Evolutionary conservation across 2,113 vertebrate genomes (phyloP).

Genomic region (Cygnus atratus): DNA sequence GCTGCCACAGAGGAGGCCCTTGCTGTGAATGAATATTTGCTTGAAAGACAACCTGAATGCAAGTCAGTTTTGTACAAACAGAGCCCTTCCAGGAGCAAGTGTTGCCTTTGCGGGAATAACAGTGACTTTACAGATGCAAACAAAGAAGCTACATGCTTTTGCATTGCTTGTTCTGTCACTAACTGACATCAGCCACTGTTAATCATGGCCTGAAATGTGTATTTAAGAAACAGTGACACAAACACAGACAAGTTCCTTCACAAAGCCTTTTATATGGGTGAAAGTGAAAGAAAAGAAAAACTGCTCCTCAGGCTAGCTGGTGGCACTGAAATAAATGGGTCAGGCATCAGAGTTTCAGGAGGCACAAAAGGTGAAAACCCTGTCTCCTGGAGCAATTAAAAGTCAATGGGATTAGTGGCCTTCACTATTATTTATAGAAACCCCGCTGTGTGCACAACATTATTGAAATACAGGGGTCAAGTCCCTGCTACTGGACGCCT

Average conservation of each 20-base stretch:
- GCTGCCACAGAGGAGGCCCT: background rate
- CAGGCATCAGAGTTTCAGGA: slow-evolving; percentile 45
- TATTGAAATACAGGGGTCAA: slow-evolving; percentile 53
- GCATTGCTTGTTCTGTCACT: slow-evolving; percentile 57
- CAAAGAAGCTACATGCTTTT: slow-evolving; percentile 48
- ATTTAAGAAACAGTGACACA: slow-evolving; percentile 58
- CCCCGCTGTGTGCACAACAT: slow-evolving; percentile 4
- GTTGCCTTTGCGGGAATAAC: slow-evolving; percentile 33
- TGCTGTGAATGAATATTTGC: background rate
- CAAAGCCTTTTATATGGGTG: background rate
- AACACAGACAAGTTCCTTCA: slow-evolving; percentile 41
- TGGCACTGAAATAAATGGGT: slow-evolving; percentile 52
- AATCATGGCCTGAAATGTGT: slow-evolving; percentile 43
- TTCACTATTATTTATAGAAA: slow-evolving; percentile 60
- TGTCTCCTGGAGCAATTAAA: slow-evolving; percentile 51
- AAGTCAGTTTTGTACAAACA: background rate
- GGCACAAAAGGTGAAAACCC: slow-evolving; percentile 49
- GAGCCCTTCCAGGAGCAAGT: slow-evolving; percentile 28
- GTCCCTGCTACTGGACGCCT: slow-evolving; percentile 36
- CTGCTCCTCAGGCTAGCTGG: slow-evolving; percentile 23
- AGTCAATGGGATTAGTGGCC: slow-evolving; percentile 56
- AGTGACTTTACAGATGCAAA: slow-evolving; percentile 45
- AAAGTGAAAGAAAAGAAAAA: slow-evolving; percentile 36
- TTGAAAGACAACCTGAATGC: slow-evolving; percentile 26
- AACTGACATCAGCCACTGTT: slow-evolving; percentile 59